Evolutionary conservation across 2,888 invertebrate genomes (phyloP).

Genomic region (Napeogenes inachia): DNA sequence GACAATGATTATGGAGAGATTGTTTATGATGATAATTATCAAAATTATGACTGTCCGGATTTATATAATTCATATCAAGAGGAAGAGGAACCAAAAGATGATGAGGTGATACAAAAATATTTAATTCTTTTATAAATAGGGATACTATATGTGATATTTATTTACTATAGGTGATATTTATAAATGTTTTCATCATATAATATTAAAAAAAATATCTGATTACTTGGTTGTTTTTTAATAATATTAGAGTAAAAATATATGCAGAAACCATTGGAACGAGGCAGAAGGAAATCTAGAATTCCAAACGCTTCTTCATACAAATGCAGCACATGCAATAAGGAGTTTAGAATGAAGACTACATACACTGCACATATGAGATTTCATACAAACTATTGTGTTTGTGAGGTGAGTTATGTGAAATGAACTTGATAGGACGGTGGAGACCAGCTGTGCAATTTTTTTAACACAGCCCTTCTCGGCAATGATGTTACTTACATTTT

Average conservation of each 20-base stretch:
- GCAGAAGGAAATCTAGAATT: constrained; percentile 15
- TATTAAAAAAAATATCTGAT: too few relatives aligned
- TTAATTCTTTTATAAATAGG: constrained; percentile 2
- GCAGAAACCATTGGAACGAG: not conserved
- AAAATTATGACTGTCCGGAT: constrained; percentile 30
- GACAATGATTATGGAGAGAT: constrained; percentile 35
- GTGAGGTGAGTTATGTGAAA: constrained; percentile 48
- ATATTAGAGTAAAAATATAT: constrained; percentile 6
- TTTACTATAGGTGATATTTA: too few relatives aligned
- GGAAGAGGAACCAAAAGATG: constrained; percentile 26
- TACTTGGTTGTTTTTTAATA: too few relatives aligned
- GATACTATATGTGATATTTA: too few relatives aligned
- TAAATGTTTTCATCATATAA: not conserved
- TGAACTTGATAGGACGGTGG: not conserved
- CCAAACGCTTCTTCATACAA: constrained; percentile 47
- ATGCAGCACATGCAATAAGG: constrained; percentile 54
- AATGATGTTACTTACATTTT: too few relatives aligned
- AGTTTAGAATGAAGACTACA: constrained; percentile 62
- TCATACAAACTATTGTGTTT: constrained; percentile 65
- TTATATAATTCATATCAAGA: constrained; percentile 33
- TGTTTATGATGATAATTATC: constrained; percentile 38
- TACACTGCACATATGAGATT: constrained; percentile 63
- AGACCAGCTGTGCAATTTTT: too few relatives aligned
- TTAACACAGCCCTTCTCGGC: too few relatives aligned
- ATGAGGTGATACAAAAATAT: constrained; percentile 26